Evolutionary conservation across 2,888 invertebrate genomes (phyloP), one percentile per base, ranked within the genome.

Genomic region (Periphyllus acericola): DNA sequence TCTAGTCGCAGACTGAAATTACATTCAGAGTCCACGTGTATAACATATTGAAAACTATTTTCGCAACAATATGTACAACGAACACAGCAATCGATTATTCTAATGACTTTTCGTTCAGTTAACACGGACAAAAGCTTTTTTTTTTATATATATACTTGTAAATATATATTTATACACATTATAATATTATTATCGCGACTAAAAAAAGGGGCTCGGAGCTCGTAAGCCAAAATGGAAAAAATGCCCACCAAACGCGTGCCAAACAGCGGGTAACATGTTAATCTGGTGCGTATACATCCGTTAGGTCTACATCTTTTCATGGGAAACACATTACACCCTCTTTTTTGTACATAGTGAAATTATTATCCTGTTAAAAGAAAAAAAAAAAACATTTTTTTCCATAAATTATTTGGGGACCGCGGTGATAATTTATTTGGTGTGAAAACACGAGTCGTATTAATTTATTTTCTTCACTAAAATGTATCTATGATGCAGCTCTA

Each of bases 181-280:
- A 60, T 81, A 81, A 52, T 87, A 87, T 81, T 81, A 87, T 87
- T 87, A 75, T 74, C 66, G 74, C 32, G 9, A 74, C 21, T 32
- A 46, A 68, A 46, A 36, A 29, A 81, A 29, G 74, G 87, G 87
- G 60, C 29, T 46, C 5, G 81, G 55, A 86, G 71, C 72, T 86
- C 60, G 86, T 81, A 75, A 66, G 87, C 74, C 46, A 81, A 46
- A 84, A 72, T n/a, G 19, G 34, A 36, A 84, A 84, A 87, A 81
- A 74, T 87, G 87, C 74, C 81, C 66, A 75, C 87, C 87, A 75
- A 81, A 87, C 87, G 87, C 87, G 87, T 87, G 87, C 87, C 87
- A 87, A 87, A 87, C 87, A 87, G 87, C 87, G 87, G 87, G 87
- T 87, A 87, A 87, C 80, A 74, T 87, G 87, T 87, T 87, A 87